Conservation (phyloP, 2,797 vertebrate genomes). For the Leucoraja ocellata region DNA sequence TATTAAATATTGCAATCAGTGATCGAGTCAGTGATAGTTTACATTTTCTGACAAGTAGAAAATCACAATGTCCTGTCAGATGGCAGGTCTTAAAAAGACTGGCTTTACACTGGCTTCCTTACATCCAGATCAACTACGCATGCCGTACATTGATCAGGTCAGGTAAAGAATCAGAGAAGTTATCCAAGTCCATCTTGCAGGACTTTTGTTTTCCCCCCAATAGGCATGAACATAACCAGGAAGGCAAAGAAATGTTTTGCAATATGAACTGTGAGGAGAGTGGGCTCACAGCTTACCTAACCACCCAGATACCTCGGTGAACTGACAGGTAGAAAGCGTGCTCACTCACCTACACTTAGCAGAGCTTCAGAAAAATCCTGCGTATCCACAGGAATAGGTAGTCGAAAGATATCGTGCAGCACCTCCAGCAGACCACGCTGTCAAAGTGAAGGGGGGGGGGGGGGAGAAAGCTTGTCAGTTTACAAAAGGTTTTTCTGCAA, state of each 20-base stretch:
- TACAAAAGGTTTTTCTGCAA: background rate
- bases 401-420: slow-evolving; percentile 93
- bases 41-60: background rate
- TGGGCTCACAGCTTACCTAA: background rate
- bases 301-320: background rate
- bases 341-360: slow-evolving; percentile 82
- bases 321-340: background rate
- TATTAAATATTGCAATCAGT: background rate
- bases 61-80: background rate
- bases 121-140: background rate
- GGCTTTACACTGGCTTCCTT: background rate
- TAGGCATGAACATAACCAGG: background rate
- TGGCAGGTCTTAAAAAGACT: background rate
- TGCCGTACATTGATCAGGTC: background rate
- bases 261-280: no score
- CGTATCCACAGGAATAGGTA: slow-evolving; percentile 82
- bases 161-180: background rate
- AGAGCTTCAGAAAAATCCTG: slow-evolving; percentile 90
- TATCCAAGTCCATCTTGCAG: background rate
- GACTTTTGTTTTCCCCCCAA: background rate
- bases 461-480: background rate
- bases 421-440: slow-evolving; percentile 90
- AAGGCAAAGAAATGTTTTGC: background rate
- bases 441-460: slow-evolving; percentile 41
- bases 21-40: background rate